Percentiles rank a stretch among this genome's conserved stretches.
Evolutionary conservation across 2,113 vertebrate genomes (phyloP).

Genomic region (Empidonax traillii): DNA sequence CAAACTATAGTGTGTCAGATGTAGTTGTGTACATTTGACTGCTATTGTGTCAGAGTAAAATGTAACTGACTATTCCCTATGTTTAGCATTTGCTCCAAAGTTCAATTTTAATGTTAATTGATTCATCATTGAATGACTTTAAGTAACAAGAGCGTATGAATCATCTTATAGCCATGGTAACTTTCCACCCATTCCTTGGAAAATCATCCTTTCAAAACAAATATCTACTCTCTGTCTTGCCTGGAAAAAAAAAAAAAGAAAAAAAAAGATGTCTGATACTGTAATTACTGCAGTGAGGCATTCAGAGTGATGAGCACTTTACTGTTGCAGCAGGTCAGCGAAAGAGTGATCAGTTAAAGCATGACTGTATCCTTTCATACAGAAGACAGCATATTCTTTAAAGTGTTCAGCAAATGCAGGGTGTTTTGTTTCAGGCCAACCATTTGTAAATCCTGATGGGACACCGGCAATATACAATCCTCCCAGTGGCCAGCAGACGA

Average conservation of each 20-base stretch:
- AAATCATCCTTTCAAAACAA: background rate
- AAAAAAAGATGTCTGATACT: background rate
- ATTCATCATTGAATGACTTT: background rate
- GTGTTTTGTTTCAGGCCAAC: slow-evolving; percentile 82
- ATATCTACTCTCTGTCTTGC: background rate
- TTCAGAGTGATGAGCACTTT: background rate
- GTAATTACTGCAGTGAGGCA: background rate
- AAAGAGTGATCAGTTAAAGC: background rate
- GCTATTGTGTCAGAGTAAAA: background rate
- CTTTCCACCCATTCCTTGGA: background rate
- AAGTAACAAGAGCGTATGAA: background rate
- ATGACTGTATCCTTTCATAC: background rate
- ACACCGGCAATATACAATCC: slow-evolving; percentile 93
- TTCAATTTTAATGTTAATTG: background rate
- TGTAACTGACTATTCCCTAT: background rate
- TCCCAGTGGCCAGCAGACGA: slow-evolving; percentile 82
- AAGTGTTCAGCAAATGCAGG: background rate
- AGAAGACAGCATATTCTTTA: background rate
- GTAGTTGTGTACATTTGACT: background rate
- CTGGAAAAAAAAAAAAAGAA: background rate
- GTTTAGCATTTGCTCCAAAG: background rate
- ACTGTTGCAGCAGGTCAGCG: background rate
- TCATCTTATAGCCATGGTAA: slow-evolving; percentile 6
- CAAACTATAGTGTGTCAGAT: background rate
- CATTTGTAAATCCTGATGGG: slow-evolving; percentile 94